Evolutionary conservation across 2,113 vertebrate species (phyloP).

Genomic region (Pelodiscus sinensis): DNA sequence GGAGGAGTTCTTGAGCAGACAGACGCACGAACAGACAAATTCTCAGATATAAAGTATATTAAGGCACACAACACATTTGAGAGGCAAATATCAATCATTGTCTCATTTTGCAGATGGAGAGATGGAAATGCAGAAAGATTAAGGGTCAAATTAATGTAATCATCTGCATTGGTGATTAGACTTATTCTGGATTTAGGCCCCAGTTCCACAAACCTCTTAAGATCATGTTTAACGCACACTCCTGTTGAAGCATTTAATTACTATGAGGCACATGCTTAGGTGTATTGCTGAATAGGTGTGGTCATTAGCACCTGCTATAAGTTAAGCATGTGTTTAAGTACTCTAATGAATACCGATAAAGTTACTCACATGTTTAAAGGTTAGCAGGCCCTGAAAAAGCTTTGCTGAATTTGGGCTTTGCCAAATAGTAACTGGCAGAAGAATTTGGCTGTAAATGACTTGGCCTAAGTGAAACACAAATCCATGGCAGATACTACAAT

Average conservation of each 20-base stretch:
- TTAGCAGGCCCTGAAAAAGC: background rate
- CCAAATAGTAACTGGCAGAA: background rate
- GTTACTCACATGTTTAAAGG: background rate
- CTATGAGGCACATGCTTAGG: too few species aligned
- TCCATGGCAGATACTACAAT: background rate
- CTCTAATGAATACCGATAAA: background rate
- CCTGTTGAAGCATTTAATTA: background rate
- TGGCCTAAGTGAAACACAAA: background rate
- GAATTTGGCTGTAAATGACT: background rate
- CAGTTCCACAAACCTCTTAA: background rate
- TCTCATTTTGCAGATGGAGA: background rate
- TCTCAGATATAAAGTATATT: background rate
- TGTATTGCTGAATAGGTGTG: background rate
- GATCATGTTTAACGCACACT: background rate
- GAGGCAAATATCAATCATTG: background rate
- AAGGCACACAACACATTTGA: background rate
- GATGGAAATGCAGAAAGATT: background rate
- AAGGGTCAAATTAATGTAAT: background rate
- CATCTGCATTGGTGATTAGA: background rate
- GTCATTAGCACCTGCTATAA: background rate
- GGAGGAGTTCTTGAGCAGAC: too few species aligned
- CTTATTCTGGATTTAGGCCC: background rate
- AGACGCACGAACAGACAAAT: too few species aligned
- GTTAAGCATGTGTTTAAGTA: background rate
- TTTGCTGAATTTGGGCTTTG: background rate